Percentiles rank a stretch among this genome's conserved stretches.
Conservation (phyloP, 2,888 invertebrate genomes). For the Cryptus armator region DNA sequence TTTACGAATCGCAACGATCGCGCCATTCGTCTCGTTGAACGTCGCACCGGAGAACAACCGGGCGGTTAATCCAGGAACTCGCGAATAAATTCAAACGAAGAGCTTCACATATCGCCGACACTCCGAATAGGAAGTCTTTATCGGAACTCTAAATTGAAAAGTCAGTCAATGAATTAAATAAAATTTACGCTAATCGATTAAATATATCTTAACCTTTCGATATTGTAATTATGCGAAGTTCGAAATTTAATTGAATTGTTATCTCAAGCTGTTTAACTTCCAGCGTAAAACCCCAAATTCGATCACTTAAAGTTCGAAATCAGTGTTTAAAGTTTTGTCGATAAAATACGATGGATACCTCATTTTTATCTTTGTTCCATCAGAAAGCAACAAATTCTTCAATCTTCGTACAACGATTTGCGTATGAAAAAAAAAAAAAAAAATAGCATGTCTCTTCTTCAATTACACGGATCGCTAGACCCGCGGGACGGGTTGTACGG, state of each 20-base stretch:
- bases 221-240: too few relatives aligned
- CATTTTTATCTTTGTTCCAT: neutral
- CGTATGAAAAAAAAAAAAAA: neutral
- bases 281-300: too few relatives aligned
- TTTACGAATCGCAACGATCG: constrained; percentile 30
- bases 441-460: neutral
- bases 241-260: too few relatives aligned
- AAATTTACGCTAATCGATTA: too few relatives aligned
- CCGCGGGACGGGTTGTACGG: neutral
- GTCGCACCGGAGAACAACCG: neutral
- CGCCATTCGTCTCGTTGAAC: constrained; percentile 38
- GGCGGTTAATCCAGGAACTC: constrained; percentile 15
- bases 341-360: neutral
- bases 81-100: neutral
- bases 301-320: too few relatives aligned
- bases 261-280: too few relatives aligned
- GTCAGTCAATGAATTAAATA: neutral
- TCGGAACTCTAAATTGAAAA: neutral
- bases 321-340: too few relatives aligned
- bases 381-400: neutral
- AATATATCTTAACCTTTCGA: too few relatives aligned
- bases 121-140: constrained; percentile 2
- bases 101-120: neutral
- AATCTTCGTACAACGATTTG: neutral
- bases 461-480: constrained; percentile 31